A percentile compares a stretch with the other conserved stretches of the same genome.
These are phyloP conservation scores for Palaemon carinicauda DNA, from an alignment of 1,140 invertebrate genomes.

Conservation along the genomic window DNA sequence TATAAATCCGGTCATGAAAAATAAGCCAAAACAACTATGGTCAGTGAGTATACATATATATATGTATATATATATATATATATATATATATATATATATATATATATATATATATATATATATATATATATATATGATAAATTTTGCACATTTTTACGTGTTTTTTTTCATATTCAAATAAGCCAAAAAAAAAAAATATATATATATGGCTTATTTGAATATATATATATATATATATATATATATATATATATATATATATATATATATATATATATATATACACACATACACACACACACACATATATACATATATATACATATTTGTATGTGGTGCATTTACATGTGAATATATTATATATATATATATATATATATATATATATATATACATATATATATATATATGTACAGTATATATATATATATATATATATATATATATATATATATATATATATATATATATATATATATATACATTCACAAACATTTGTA, in stretches of 20 bases:
- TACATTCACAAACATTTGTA: background rate
- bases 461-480: constrained; percentile 17
- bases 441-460: background rate
- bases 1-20: background rate
- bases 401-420: background rate
- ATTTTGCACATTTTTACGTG: too few species aligned
- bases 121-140: constrained; percentile 3
- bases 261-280: constrained; percentile 11
- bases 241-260: background rate
- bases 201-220: too few species aligned
- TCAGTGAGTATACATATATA: background rate
- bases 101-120: background rate
- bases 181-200: too few species aligned
- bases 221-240: background rate
- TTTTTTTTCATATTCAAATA: too few species aligned
- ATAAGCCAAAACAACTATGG: too few species aligned
- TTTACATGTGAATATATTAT: too few species aligned
- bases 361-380: background rate
- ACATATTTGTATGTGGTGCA: too few species aligned
- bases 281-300: background rate
- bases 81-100: background rate
- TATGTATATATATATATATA: background rate
- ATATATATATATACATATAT: background rate
- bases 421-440: background rate
- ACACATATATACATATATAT: too few species aligned